phyloP scores from a whole-genome alignment of 2,113 vertebrate genomes.

The Helogale parvula region DNA sequence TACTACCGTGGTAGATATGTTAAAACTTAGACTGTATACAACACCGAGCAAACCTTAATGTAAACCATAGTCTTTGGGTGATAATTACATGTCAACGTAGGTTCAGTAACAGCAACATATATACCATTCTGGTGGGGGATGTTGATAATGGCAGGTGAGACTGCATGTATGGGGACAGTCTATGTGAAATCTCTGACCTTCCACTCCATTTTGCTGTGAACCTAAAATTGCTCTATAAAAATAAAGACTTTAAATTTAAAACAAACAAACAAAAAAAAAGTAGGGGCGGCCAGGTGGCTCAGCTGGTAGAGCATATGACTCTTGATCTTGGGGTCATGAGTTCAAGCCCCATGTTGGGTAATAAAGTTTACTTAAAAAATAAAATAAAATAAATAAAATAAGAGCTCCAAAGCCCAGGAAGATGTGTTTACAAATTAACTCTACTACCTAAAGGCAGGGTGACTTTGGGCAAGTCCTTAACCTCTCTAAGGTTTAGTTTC shows the following conservation, averaged over 20 bases:
- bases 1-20: background rate
- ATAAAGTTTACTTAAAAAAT: background rate
- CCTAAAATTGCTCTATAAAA: background rate
- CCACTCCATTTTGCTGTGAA: background rate
- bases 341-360: background rate
- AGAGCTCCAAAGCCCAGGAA: background rate
- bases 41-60: background rate
- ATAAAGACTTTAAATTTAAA: background rate
- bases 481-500: background rate
- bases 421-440: slow-evolving; percentile 38
- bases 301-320: background rate
- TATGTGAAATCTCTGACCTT: background rate
- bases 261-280: background rate
- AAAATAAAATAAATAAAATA: background rate
- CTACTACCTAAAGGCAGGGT: background rate
- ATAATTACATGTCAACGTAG: background rate
- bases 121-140: background rate
- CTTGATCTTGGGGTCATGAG: background rate
- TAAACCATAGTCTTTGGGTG: background rate
- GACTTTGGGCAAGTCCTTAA: slow-evolving; percentile 25
- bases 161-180: background rate
- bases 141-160: background rate
- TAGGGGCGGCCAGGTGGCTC: background rate
- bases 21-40: background rate
- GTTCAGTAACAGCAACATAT: background rate